phyloP scores from a whole-genome alignment of 2,888 invertebrate species.

The Chelonus formosanus region DNA sequence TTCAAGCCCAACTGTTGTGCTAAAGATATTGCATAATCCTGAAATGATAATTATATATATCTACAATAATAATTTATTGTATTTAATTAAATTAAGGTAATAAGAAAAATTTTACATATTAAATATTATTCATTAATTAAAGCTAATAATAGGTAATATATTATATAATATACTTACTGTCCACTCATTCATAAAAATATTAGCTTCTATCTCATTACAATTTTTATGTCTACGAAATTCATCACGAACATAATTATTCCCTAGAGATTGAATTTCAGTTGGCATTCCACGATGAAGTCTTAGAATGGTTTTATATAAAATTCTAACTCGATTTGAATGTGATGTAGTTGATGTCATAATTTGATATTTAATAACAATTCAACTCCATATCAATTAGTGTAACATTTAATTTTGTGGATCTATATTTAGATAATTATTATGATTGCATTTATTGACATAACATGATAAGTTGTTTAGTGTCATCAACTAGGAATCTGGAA shows the following conservation, averaged over 20 bases:
- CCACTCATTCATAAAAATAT: conserved; percentile 88
- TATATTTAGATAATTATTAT: no score
- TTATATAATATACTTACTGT: conserved; percentile 70
- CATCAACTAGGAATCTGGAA: no score
- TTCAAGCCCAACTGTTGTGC: conserved; percentile 78
- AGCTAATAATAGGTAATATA: no score
- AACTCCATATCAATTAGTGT: background rate
- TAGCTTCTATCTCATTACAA: conserved; percentile 75
- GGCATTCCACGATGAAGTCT: conserved; percentile 82
- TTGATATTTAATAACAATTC: conserved; percentile 6
- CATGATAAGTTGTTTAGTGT: no score
- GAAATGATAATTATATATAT: conserved; percentile 41
- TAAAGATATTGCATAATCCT: conserved; percentile 81
- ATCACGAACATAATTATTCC: conserved; percentile 80
- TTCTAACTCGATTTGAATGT: conserved; percentile 74
- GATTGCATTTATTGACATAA: no score
- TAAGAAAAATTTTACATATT: no score
- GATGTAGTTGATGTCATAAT: conserved; percentile 51
- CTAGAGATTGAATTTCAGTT: conserved; percentile 74
- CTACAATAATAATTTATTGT: no score
- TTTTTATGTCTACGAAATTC: conserved; percentile 87
- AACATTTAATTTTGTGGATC: no score
- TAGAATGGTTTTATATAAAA: conserved; percentile 81
- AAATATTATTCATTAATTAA: no score
- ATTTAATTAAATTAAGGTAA: no score